Conservation (phyloP, 1,140 invertebrate genomes). For the Hyphantria cunea region DNA sequence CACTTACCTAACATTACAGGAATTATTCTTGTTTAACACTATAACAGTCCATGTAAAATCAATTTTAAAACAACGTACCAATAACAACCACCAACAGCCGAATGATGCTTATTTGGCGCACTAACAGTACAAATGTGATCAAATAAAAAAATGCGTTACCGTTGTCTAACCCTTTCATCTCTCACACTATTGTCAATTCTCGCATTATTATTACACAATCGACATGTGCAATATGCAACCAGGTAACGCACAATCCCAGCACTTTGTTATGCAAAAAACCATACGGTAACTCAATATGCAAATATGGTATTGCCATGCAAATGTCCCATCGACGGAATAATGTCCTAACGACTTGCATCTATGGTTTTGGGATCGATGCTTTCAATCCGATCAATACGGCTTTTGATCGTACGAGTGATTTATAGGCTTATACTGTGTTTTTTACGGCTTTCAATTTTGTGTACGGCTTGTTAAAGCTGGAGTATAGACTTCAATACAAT, state of each 20-base stretch:
- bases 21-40: too few species aligned
- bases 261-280: constrained; percentile 66
- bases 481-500: too few species aligned
- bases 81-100: too few species aligned
- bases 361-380: constrained; percentile 47
- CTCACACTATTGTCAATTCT: neutral
- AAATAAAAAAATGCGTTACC: too few species aligned
- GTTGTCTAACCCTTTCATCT: neutral
- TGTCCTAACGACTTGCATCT: constrained; percentile 36
- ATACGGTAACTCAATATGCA: constrained; percentile 71
- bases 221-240: constrained; percentile 10
- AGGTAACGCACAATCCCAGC: constrained; percentile 32
- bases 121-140: too few species aligned
- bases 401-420: constrained; percentile 74
- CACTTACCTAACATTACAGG: too few species aligned
- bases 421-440: constrained; percentile 53
- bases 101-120: too few species aligned
- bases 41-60: too few species aligned
- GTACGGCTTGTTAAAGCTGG: too few species aligned
- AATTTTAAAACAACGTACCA: too few species aligned
- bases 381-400: constrained; percentile 61
- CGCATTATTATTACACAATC: constrained; percentile 1
- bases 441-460: neutral
- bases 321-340: constrained; percentile 46
- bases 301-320: constrained; percentile 61